phyloP scores from a whole-genome alignment of 2,113 vertebrate species.

The Upupa epops region DNA sequence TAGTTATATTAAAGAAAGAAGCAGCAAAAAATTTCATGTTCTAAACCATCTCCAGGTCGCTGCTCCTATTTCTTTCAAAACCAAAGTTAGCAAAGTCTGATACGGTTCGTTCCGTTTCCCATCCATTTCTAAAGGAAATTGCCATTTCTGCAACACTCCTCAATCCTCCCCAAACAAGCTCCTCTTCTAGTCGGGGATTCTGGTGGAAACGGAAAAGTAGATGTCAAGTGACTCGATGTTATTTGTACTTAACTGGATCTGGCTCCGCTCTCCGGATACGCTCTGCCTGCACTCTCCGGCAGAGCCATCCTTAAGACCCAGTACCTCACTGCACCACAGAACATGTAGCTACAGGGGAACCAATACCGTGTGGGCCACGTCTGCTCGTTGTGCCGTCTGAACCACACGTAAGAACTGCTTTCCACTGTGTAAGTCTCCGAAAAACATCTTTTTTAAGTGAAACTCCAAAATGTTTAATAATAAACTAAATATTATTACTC shows the following conservation, averaged over 20 bases:
- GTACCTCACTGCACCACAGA: no score
- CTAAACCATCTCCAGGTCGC: background rate
- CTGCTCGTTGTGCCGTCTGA: no score
- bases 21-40: background rate
- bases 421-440: background rate
- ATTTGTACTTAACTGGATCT: no score
- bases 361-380: fast-evolving
- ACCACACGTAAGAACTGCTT: fast-evolving
- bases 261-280: background rate
- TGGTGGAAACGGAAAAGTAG: background rate
- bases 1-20: background rate
- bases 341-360: no score
- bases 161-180: background rate
- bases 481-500: fast-evolving
- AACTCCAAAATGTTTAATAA: background rate
- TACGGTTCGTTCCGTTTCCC: no score
- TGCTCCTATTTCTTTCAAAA: background rate
- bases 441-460: fast-evolving
- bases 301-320: no score
- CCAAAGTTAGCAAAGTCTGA: background rate
- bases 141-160: background rate
- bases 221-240: fast-evolving
- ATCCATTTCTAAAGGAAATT: background rate
- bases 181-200: fast-evolving
- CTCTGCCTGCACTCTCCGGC: background rate